Evolutionary conservation across 2,888 invertebrate genomes (phyloP), one percentile per base, ranked within the genome.

Genomic region (Branchellion lobata): DNA sequence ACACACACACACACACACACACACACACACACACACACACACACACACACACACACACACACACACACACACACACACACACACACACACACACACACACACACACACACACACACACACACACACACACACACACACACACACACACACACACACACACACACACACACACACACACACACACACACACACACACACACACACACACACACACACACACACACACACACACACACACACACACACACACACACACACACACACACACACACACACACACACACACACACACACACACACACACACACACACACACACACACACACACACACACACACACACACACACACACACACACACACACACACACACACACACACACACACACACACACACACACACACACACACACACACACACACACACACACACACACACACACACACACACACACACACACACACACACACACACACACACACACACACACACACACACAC

Each of bases 331-430:
- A 65, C 21, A 65, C 29, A 65, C n/a, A 27, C n/a, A n/a, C 21
- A 29, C 3, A 65, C 21, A 65, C 65, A 65, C n/a, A 65, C 65
- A 65, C n/a, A 65, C 65, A 65, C n/a, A 65, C 65, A 65, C 21
- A 65, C 29, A 65, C 21, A 65, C 29, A 65, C 21, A 65, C 29
- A 65, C 21, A 65, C 65, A 29, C n/a, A 65, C 65, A 65, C n/a
- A 65, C n/a, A 65, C n/a, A 65, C 5, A 65, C n/a, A 65, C 65
- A 65, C n/a, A 65, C 65, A 65, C n/a, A 65, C 65, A 29, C n/a
- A 65, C 65, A 65, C n/a, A 65, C 65, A 65, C n/a, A 65, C 65
- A 65, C n/a, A 65, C 5, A 65, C n/a, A 65, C 65, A 65, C n/a
- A 65, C 29, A 65, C 21, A 65, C 29, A 65, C 21, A 65, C 29